Evolutionary conservation across 2,797 vertebrate species (phyloP), one percentile per base, ranked within the genome.

Genomic region (Delichon dasypus): DNA sequence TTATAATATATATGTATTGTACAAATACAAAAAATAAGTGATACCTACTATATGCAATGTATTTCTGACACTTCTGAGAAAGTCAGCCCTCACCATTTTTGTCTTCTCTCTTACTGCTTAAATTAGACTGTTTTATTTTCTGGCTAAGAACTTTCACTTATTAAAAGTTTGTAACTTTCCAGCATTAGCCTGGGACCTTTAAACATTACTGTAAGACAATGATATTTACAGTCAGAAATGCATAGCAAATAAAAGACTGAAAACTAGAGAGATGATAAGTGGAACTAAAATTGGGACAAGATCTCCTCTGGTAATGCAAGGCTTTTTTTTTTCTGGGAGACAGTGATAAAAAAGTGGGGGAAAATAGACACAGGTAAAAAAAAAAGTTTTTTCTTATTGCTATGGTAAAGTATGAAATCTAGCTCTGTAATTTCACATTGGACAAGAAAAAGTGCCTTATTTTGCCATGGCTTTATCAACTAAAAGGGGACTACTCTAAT

Each of bases 121-220:
- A 75, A 78, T 93, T 91, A 62, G 81, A 38, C 18, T n/a, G 25
- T 65, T 92, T 53, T 71, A 83, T 90, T 89, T 90, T 94, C 72
- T 58, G 38, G 29, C 58, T 66, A 70, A 93, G 29, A 23, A 50
- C 66, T 71, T 73, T 47, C 16, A 48, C 23, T 82, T 91, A 53
- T 50, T 88, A 47, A 26, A 66, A 64, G 25, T 74, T 79, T 54
- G 23, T 85, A 61, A 54, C 65, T 76, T 16, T 47, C 36, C 57
- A 74, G 53, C 68, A 51, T 76, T 76, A 65, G 57, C 57, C 21
- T 77, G 72, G 13, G 30, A 25, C 38, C 48, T 90, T 81, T 47
- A 75, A 65, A 53, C 23, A 4, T 86, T 84, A 22, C 50, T 65
- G 42, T 67, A 55, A 74, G 65, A 51, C 73, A 68, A 1, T 73